Conservation (phyloP, 2,113 vertebrate species). For the Sinosuthora webbiana region DNA sequence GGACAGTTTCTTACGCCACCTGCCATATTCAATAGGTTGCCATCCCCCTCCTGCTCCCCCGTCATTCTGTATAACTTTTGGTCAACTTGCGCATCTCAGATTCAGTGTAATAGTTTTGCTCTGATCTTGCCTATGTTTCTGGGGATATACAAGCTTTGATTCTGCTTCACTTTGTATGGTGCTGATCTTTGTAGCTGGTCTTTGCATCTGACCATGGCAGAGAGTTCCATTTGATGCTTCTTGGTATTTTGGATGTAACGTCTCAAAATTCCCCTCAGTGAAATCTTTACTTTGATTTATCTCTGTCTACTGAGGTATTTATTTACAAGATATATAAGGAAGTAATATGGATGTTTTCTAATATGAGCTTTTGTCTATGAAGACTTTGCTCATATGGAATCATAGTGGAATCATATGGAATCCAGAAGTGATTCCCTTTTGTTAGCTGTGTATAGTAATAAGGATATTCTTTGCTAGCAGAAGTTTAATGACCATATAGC, state of each 20-base stretch:
- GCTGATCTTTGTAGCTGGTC: background rate
- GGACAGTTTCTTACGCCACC: background rate
- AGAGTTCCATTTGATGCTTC: background rate
- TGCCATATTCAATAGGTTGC: background rate
- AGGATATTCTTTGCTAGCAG: background rate
- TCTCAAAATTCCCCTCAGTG: background rate
- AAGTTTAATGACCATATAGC: background rate
- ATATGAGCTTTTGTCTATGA: background rate
- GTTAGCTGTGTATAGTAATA: background rate
- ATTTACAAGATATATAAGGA: background rate
- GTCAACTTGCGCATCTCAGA: background rate
- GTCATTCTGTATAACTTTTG: background rate
- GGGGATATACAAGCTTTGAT: background rate
- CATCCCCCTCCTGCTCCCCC: accelerated
- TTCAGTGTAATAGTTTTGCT: background rate
- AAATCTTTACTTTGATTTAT: background rate
- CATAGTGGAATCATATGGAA: background rate
- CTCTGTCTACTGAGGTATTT: background rate
- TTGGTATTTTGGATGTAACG: background rate
- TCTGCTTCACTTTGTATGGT: background rate
- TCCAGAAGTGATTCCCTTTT: background rate
- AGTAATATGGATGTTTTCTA: background rate
- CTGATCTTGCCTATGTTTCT: background rate
- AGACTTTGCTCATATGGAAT: background rate
- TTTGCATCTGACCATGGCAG: background rate